Conservation (phyloP, 2,797 vertebrate genomes). For the Myiotriccus ornatus region DNA sequence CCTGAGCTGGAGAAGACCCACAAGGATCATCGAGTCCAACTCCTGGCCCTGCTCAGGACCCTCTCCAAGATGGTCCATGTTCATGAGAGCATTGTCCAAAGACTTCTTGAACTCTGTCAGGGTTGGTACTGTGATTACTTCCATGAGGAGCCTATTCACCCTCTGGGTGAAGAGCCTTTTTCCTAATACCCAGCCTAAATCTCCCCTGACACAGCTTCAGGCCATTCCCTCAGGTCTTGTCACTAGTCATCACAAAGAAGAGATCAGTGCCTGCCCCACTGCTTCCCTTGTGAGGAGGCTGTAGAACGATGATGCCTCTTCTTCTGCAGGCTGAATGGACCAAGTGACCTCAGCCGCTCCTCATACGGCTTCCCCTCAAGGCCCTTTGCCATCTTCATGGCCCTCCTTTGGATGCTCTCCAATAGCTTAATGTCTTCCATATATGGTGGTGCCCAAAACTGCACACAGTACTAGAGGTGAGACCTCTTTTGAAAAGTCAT, state of each 20-base stretch:
- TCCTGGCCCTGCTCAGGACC: neutral
- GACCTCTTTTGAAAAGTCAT: neutral
- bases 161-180: neutral
- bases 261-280: neutral
- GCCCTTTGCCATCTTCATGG: neutral
- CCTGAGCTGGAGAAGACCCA: neutral
- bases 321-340: neutral
- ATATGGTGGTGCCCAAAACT: neutral
- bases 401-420: neutral
- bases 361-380: rapidly evolving
- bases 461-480: neutral
- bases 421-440: neutral
- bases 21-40: rapidly evolving
- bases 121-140: neutral
- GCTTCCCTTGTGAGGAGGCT: neutral
- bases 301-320: neutral
- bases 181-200: rapidly evolving
- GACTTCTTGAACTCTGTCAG: neutral
- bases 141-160: neutral
- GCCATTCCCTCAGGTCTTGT: rapidly evolving
- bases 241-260: neutral
- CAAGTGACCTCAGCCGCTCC: neutral
- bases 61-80: neutral
- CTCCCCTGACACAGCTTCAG: neutral
- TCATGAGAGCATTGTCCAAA: neutral